Percentiles rank a stretch among this genome's conserved stretches.
phyloP scores from a whole-genome alignment of 64 coral and sea anemone species.

The Stichodactyla mertensii region DNA sequence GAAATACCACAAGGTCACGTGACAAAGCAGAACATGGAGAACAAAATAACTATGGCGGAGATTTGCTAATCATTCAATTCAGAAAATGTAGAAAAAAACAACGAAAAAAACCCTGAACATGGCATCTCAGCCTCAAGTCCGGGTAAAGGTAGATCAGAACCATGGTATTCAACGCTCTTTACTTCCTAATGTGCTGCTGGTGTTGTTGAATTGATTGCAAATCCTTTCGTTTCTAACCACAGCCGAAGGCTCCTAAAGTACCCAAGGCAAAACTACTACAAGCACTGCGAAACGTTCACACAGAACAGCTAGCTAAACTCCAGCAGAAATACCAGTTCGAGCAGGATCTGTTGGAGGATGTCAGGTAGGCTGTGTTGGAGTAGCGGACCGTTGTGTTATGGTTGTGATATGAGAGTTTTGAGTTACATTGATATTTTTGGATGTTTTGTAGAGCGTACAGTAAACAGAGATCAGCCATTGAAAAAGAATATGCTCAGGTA shows the following conservation, averaged over 20 bases:
- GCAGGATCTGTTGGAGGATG: slow-evolving; percentile 84
- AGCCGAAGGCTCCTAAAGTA: slow-evolving; percentile 1
- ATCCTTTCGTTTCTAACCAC: neutral
- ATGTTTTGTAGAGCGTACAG: slow-evolving; percentile 59
- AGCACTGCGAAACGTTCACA: slow-evolving; percentile 62
- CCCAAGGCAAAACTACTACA: slow-evolving; percentile 77
- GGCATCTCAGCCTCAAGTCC: slow-evolving; percentile 23
- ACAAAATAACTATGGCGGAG: slow-evolving; percentile 12
- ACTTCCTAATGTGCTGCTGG: neutral
- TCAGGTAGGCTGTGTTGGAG: slow-evolving; percentile 45
- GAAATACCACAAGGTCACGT: neutral
- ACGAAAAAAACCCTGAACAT: neutral
- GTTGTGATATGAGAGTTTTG: neutral
- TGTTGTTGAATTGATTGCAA: neutral
- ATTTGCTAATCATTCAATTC: neutral
- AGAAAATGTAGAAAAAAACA: slow-evolving; percentile 1
- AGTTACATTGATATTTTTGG: neutral
- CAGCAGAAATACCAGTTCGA: slow-evolving; percentile 89
- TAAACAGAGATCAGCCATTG: slow-evolving; percentile 75
- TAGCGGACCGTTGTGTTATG: neutral
- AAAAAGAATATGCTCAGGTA: slow-evolving; percentile 89
- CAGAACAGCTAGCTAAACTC: slow-evolving; percentile 72
- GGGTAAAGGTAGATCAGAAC: neutral
- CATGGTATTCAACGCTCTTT: neutral
- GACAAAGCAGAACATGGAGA: neutral